Evolutionary conservation across 2,113 vertebrate genomes (phyloP).

Genomic region (Sylvietta virens): DNA sequence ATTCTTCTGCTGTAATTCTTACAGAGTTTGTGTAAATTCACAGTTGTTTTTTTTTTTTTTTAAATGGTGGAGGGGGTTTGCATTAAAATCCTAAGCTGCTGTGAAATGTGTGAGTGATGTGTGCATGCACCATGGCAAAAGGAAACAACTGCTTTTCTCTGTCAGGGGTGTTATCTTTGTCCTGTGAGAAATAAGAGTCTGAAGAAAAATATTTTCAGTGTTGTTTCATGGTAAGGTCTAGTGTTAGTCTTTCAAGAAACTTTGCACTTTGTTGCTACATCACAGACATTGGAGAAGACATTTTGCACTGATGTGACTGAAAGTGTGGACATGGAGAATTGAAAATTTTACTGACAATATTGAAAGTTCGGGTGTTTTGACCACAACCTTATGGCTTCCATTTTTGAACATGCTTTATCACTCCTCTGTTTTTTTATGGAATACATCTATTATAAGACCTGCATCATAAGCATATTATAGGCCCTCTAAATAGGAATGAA

Average conservation of each 20-base stretch:
- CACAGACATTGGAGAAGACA: neutral
- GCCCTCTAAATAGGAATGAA: neutral
- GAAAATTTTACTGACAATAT: neutral
- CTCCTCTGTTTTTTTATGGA: neutral
- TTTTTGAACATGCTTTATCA: neutral
- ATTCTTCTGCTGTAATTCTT: neutral
- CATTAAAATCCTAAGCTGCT: neutral
- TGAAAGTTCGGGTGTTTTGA: neutral
- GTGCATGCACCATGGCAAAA: neutral
- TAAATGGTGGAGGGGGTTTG: accelerated
- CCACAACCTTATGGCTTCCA: neutral
- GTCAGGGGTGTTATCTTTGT: neutral
- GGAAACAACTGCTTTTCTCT: neutral
- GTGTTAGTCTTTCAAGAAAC: neutral
- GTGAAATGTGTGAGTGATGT: neutral
- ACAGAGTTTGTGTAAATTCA: neutral
- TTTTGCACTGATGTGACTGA: neutral
- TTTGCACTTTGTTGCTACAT: neutral
- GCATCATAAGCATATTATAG: neutral
- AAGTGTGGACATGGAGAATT: neutral
- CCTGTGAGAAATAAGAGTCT: neutral
- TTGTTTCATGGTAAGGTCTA: neutral
- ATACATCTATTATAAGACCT: neutral
- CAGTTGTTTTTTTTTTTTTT: neutral
- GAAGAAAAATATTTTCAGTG: neutral